Percentiles rank a stretch among this genome's conserved stretches.
Evolutionary conservation across 1,140 invertebrate genomes (phyloP).

Genomic region (Tribolium castaneum): DNA sequence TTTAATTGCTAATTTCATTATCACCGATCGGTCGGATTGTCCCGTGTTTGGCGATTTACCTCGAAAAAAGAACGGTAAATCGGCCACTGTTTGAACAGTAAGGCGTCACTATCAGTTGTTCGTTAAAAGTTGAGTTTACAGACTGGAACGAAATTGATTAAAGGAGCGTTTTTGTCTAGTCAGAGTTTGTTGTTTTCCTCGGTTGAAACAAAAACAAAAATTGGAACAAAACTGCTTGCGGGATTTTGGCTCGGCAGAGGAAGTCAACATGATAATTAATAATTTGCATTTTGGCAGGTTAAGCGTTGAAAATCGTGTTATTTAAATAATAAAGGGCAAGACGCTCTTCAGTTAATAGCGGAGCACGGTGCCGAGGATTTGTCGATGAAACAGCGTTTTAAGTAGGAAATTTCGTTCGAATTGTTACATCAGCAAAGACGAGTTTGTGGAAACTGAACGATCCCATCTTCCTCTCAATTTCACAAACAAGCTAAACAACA

Average conservation of each 20-base stretch:
- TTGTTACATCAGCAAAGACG: constrained; percentile 2
- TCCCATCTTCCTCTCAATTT: not conserved
- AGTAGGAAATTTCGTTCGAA: not conserved
- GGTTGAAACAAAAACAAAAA: not conserved
- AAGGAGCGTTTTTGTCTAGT: not conserved
- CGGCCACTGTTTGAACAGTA: not conserved
- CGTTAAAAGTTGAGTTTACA: not conserved
- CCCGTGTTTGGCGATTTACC: constrained; percentile 8
- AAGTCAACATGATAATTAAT: constrained; percentile 34
- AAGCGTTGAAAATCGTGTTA: constrained; percentile 5
- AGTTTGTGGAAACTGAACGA: constrained; percentile 6
- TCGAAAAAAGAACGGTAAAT: constrained; percentile 4
- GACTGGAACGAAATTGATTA: constrained; percentile 12
- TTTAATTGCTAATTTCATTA: constrained; percentile 20
- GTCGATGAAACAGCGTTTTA: not conserved
- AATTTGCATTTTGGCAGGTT: constrained; percentile 29
- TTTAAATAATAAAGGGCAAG: not conserved
- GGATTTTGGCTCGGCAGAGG: not conserved
- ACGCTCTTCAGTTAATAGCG: not conserved
- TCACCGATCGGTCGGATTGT: not conserved
- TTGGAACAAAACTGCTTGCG: not conserved
- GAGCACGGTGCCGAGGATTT: not conserved
- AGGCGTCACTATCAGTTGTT: constrained; percentile 24
- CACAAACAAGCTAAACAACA: constrained; percentile 15
- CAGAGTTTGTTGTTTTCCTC: constrained; percentile 2